Evolutionary conservation across 2,113 vertebrate species (phyloP).

Genomic region (Catharus bicknelli): DNA sequence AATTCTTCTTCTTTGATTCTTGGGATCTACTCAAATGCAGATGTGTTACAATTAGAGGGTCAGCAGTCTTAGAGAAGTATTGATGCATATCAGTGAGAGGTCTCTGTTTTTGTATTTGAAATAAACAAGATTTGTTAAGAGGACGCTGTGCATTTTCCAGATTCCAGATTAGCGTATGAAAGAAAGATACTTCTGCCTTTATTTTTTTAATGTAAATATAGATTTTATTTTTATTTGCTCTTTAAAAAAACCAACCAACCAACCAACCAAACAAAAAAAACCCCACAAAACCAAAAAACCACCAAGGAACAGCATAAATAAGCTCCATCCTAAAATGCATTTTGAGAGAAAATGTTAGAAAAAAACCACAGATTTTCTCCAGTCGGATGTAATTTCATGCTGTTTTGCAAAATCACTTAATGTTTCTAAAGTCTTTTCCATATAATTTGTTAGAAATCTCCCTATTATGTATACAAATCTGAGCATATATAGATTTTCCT

Average conservation of each 20-base stretch:
- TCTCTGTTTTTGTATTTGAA: not conserved
- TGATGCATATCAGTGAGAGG: not conserved
- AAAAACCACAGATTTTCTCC: not conserved
- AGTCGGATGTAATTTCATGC: accelerated
- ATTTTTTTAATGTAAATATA: not conserved
- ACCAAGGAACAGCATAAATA: not conserved
- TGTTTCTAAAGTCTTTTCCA: not conserved
- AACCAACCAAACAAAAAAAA: too few species aligned
- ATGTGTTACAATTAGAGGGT: not conserved
- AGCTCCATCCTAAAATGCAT: not conserved
- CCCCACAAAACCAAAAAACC: too few species aligned
- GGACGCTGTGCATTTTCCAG: not conserved
- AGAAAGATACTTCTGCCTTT: not conserved
- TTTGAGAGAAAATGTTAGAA: not conserved
- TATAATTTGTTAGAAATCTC: not conserved
- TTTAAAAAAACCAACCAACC: not conserved
- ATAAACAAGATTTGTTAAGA: not conserved
- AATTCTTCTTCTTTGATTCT: not conserved
- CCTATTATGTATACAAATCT: too few species aligned
- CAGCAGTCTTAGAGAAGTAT: not conserved
- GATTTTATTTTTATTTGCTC: not conserved
- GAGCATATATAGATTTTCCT: not conserved
- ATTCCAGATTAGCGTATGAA: not conserved
- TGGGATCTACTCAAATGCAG: not conserved
- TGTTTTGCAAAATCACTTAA: not conserved